A percentile compares a stretch with the other conserved stretches of the same genome.
These are phyloP conservation scores for Gambusia affinis DNA, from an alignment of 2,113 vertebrate genomes.

Conservation along the genomic window DNA sequence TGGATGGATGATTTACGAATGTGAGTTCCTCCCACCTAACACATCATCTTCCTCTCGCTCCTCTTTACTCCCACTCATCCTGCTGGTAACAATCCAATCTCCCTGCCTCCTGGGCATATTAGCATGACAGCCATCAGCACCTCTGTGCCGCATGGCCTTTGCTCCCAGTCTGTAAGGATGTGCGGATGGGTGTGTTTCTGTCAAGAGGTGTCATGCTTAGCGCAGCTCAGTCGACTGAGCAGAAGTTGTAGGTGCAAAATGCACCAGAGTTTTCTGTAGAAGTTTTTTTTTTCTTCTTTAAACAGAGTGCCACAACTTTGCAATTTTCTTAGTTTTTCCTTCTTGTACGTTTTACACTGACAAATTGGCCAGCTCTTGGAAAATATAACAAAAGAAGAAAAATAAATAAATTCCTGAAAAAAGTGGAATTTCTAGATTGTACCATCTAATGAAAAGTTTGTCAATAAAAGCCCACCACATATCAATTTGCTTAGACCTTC, in stretches of 20 bases:
- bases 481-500: too few species aligned
- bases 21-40: not conserved
- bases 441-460: not conserved
- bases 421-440: not conserved
- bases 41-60: constrained; percentile 9
- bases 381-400: not conserved
- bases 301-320: not conserved
- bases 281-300: not conserved
- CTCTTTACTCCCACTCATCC: constrained; percentile 33
- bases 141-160: constrained; percentile 64
- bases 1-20: constrained; percentile 46
- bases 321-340: constrained; percentile 2
- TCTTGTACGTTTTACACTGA: constrained; percentile 8
- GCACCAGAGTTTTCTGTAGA: constrained; percentile 11
- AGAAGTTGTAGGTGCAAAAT: constrained; percentile 19
- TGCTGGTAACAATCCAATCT: constrained; percentile 51
- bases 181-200: constrained; percentile 49
- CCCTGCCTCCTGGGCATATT: constrained; percentile 57
- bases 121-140: constrained; percentile 73
- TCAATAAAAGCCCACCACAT: not conserved
- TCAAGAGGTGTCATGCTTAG: constrained; percentile 58
- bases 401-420: too few species aligned
- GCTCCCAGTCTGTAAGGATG: constrained; percentile 51
- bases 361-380: not conserved
- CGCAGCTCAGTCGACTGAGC: constrained; percentile 46